A percentile compares a stretch with the other conserved stretches of the same genome.
Conservation (phyloP, 1,140 invertebrate genomes). For the Dreissena polymorpha region DNA sequence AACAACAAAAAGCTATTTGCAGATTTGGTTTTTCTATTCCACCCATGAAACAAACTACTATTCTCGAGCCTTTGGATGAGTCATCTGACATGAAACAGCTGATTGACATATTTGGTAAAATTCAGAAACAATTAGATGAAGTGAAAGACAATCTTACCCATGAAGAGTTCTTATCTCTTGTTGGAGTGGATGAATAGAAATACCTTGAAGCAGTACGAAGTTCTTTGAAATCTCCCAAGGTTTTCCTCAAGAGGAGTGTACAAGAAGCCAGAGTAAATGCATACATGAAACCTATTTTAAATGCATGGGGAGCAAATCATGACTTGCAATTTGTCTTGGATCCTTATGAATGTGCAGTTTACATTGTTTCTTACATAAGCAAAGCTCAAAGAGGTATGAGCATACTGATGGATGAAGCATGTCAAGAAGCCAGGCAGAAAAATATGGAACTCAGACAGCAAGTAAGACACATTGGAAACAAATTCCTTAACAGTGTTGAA, state of each 20-base stretch:
- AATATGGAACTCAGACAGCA: no score
- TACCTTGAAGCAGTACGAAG: slow-evolving; percentile 57
- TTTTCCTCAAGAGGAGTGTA: slow-evolving; percentile 55
- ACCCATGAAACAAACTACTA: slow-evolving; percentile 54
- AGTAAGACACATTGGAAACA: no score
- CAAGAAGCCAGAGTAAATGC: slow-evolving; percentile 55
- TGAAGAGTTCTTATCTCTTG: slow-evolving; percentile 52
- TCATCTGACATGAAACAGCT: slow-evolving; percentile 11
- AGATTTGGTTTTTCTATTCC: slow-evolving; percentile 60
- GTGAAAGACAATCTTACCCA: slow-evolving; percentile 25
- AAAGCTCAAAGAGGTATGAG: slow-evolving; percentile 58
- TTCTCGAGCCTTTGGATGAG: slow-evolving; percentile 53
- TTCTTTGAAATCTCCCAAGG: slow-evolving; percentile 45
- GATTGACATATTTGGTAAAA: slow-evolving; percentile 38
- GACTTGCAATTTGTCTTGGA: slow-evolving; percentile 59
- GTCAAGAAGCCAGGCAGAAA: no score
- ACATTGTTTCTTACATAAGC: slow-evolving; percentile 54
- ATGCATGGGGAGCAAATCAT: slow-evolving; percentile 57
- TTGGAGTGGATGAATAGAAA: slow-evolving; percentile 46
- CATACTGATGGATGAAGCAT: slow-evolving; percentile 31
- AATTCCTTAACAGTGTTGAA: no score
- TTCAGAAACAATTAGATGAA: slow-evolving; percentile 14
- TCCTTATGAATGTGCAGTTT: slow-evolving; percentile 48
- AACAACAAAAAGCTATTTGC: slow-evolving; percentile 30
- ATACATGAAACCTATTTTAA: slow-evolving; percentile 44